Percentiles rank a stretch among this genome's conserved stretches.
phyloP scores from a whole-genome alignment of 2,888 invertebrate genomes.

The Campoletis raptor region DNA sequence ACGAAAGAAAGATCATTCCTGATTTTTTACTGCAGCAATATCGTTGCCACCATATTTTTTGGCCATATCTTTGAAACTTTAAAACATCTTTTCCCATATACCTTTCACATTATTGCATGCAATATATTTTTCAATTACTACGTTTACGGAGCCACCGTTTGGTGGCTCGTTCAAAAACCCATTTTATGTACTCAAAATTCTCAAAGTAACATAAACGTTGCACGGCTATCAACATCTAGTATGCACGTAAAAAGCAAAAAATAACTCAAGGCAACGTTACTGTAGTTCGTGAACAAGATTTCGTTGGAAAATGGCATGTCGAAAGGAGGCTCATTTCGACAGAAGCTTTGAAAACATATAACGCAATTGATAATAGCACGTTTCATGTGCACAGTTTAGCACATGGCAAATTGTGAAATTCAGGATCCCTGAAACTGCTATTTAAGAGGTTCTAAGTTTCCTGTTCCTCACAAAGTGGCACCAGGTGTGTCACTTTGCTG shows the following conservation, averaged over 20 bases:
- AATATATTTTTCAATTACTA: slow-evolving; percentile 14
- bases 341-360: not conserved
- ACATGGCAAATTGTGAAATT: not conserved
- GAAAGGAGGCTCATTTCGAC: not conserved
- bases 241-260: not conserved
- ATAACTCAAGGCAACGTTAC: not conserved
- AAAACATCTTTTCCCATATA: not conserved
- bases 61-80: not conserved
- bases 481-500: not conserved
- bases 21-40: not conserved
- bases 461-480: not conserved
- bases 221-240: not conserved
- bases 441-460: not conserved
- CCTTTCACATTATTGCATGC: not conserved
- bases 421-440: not conserved
- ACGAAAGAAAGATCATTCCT: not conserved
- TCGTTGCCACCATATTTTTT: not conserved
- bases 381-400: not conserved
- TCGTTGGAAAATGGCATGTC: not conserved
- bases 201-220: not conserved
- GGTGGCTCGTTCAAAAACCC: not conserved
- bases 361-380: not conserved
- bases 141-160: slow-evolving; percentile 1
- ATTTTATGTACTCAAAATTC: not conserved
- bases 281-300: not conserved